These are phyloP conservation scores for Eristalinus aeneus DNA, from an alignment of 2,888 invertebrate species.

Conservation along the genomic window DNA sequence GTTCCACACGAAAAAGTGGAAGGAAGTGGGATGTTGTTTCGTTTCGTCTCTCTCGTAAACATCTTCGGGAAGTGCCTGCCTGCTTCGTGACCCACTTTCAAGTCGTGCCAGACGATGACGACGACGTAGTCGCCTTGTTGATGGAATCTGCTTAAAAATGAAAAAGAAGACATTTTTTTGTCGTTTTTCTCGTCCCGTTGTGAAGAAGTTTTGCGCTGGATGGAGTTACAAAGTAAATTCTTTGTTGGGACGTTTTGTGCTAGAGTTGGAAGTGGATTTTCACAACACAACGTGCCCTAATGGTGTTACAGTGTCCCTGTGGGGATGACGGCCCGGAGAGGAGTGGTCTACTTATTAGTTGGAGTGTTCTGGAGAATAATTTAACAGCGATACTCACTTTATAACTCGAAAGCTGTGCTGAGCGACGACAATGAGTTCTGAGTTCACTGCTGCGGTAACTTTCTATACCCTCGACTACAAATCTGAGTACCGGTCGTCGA, in stretches of 20 bases:
- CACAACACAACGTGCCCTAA: not conserved
- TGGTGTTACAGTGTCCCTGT: not conserved
- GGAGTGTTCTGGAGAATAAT: not conserved
- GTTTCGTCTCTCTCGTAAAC: conserved; percentile 39
- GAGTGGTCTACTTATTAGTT: not conserved
- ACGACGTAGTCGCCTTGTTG: conserved; percentile 8
- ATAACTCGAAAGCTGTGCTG: not conserved
- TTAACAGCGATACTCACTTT: not conserved
- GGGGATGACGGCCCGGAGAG: not conserved
- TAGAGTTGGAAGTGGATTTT: not conserved
- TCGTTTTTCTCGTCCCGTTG: conserved; percentile 13
- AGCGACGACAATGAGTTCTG: not conserved
- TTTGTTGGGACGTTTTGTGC: not conserved
- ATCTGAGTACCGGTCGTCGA: not conserved
- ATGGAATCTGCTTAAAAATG: not conserved
- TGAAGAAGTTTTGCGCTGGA: conserved; percentile 19
- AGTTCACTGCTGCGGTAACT: not conserved
- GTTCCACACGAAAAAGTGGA: not conserved
- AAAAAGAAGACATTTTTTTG: not conserved
- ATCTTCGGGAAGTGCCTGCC: conserved; percentile 32
- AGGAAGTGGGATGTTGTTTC: not conserved
- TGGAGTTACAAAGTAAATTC: conserved; percentile 17
- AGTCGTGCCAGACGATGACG: conserved; percentile 30
- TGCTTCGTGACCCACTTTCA: conserved; percentile 51
- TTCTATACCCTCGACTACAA: not conserved